Percentiles rank a stretch among this genome's conserved stretches.
Conservation (phyloP, 2,888 invertebrate genomes). For the Macrophya annulata region DNA sequence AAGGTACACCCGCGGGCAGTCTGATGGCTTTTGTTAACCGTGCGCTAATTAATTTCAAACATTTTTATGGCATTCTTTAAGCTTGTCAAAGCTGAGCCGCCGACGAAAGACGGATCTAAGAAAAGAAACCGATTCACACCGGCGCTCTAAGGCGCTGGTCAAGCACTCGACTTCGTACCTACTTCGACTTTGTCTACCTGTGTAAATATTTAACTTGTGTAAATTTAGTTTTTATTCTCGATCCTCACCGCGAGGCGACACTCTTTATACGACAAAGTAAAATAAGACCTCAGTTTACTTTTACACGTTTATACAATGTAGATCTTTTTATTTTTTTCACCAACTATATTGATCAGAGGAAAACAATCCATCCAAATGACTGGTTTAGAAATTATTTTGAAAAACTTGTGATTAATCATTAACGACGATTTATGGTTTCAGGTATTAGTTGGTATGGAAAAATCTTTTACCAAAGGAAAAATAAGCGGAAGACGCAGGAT, state of each 20-base stretch:
- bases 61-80: constrained; percentile 49
- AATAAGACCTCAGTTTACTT: not conserved
- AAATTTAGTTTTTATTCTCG: constrained; percentile 37
- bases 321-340: not conserved
- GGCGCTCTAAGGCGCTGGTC: constrained; percentile 39
- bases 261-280: not conserved
- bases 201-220: constrained; percentile 52
- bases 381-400: no score
- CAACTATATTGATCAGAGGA: not conserved
- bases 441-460: not conserved
- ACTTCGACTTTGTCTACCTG: constrained; percentile 20
- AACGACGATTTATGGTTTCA: no score
- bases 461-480: not conserved
- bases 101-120: not conserved
- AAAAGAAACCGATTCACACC: constrained; percentile 45
- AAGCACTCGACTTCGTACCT: constrained; percentile 36
- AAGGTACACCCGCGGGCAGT: not conserved
- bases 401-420: no score
- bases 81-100: constrained; percentile 47
- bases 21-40: constrained; percentile 1
- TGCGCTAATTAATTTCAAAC: constrained; percentile 55
- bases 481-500: not conserved
- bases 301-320: constrained; percentile 11
- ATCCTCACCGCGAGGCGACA: constrained; percentile 1
- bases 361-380: not conserved